Conservation (phyloP, 2,888 invertebrate genomes). For the Argyresthia albistria region DNA sequence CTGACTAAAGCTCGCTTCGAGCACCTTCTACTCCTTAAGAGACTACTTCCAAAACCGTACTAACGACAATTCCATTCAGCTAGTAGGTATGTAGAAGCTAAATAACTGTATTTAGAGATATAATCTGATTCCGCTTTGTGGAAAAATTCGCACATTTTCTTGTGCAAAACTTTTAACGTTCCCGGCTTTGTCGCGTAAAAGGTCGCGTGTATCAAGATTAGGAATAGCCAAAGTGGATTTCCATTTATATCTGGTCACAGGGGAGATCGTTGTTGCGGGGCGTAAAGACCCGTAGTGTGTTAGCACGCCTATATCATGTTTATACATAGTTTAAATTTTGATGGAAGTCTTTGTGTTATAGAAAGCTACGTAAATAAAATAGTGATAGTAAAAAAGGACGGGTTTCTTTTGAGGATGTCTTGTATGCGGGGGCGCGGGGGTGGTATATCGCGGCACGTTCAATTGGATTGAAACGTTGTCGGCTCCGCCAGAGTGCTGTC, state of each 20-base stretch:
- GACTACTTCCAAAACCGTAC: too few species aligned
- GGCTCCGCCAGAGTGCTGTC: conserved; percentile 31
- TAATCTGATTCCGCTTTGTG: too few species aligned
- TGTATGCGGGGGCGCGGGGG: conserved; percentile 27
- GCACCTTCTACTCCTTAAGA: too few species aligned
- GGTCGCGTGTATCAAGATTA: neutral
- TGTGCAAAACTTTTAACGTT: neutral
- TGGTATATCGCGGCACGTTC: conserved; percentile 27
- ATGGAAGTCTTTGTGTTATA: conserved; percentile 9
- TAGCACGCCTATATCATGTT: neutral
- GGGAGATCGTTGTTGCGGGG: too few species aligned
- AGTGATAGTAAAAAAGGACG: conserved; percentile 22
- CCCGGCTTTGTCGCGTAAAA: neutral
- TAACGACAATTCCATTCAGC: too few species aligned
- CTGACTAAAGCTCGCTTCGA: too few species aligned
- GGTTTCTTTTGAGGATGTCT: conserved; percentile 34
- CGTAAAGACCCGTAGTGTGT: neutral
- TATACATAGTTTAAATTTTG: conserved; percentile 9
- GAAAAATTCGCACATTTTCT: neutral
- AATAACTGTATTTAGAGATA: too few species aligned
- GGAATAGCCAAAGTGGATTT: neutral
- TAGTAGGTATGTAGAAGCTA: too few species aligned
- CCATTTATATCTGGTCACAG: neutral
- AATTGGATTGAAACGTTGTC: conserved; percentile 51
- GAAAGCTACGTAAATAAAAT: neutral